Conservation (phyloP, 1,140 invertebrate species). For the Procambarus virginalis region DNA sequence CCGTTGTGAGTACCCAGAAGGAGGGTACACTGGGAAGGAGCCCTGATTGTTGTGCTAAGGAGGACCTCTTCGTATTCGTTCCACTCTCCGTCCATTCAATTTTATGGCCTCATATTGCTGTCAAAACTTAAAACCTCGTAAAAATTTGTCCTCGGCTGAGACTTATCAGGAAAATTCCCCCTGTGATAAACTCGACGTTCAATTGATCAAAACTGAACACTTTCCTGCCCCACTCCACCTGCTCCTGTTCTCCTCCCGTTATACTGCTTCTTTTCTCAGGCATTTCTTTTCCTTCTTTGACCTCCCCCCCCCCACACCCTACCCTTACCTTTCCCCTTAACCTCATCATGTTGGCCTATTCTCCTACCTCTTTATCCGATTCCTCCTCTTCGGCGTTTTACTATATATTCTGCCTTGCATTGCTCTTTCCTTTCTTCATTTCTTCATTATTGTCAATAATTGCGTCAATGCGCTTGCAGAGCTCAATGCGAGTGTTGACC, state of each 20-base stretch:
- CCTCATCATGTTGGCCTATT: not conserved
- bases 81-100: not conserved
- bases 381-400: not conserved
- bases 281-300: not conserved
- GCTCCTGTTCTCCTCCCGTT: not conserved
- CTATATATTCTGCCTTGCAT: not conserved
- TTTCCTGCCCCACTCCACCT: not conserved
- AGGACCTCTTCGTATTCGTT: not conserved
- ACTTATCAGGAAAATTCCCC: not conserved
- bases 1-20: too few relatives aligned
- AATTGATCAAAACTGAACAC: not conserved
- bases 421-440: too few relatives aligned
- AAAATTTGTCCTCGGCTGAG: not conserved
- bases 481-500: too few relatives aligned
- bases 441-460: too few relatives aligned
- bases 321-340: not conserved
- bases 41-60: too few relatives aligned
- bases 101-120: conserved; percentile 17
- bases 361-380: not conserved
- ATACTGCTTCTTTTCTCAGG: too few relatives aligned
- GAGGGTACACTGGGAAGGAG: too few relatives aligned
- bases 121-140: conserved; percentile 15
- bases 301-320: not conserved
- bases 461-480: too few relatives aligned
- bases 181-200: not conserved